Percentiles rank a stretch among this genome's conserved stretches.
Conservation (phyloP, 1,140 invertebrate species). For the Drosophila kurseongensis region DNA sequence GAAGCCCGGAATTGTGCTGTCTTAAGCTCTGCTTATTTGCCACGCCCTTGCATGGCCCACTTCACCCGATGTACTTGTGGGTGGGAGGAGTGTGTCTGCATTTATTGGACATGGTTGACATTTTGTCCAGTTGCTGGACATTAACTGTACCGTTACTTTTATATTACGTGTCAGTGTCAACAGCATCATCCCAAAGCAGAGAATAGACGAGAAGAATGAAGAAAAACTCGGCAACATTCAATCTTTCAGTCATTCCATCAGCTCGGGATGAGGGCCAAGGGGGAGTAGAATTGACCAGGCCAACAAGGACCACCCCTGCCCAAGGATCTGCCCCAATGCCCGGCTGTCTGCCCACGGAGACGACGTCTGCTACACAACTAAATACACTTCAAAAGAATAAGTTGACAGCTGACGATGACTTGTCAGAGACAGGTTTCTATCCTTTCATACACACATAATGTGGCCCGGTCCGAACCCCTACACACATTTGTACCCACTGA, state of each 20-base stretch:
- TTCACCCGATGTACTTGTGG: slow-evolving; percentile 5
- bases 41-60: slow-evolving; percentile 1
- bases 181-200: slow-evolving; percentile 59
- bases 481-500: slow-evolving; percentile 21
- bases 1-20: not conserved
- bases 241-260: slow-evolving; percentile 69
- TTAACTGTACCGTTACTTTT: slow-evolving; percentile 74
- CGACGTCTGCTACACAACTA: slow-evolving; percentile 67
- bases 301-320: slow-evolving; percentile 31
- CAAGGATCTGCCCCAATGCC: not conserved
- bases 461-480: slow-evolving; percentile 26
- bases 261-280: slow-evolving; percentile 2
- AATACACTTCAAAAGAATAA: slow-evolving; percentile 84
- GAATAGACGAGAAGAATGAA: slow-evolving; percentile 2
- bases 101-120: slow-evolving; percentile 75
- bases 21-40: slow-evolving; percentile 1
- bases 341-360: slow-evolving; percentile 25
- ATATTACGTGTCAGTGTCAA: slow-evolving; percentile 82
- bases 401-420: slow-evolving; percentile 84
- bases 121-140: slow-evolving; percentile 69
- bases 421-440: slow-evolving; percentile 84
- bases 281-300: slow-evolving; percentile 53
- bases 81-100: slow-evolving; percentile 43
- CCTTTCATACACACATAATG: slow-evolving; percentile 76
- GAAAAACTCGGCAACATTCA: slow-evolving; percentile 66